Base-by-base conservation (phyloP, 2,113 vertebrate genomes). In the Chinchilla lanigera region DNA sequence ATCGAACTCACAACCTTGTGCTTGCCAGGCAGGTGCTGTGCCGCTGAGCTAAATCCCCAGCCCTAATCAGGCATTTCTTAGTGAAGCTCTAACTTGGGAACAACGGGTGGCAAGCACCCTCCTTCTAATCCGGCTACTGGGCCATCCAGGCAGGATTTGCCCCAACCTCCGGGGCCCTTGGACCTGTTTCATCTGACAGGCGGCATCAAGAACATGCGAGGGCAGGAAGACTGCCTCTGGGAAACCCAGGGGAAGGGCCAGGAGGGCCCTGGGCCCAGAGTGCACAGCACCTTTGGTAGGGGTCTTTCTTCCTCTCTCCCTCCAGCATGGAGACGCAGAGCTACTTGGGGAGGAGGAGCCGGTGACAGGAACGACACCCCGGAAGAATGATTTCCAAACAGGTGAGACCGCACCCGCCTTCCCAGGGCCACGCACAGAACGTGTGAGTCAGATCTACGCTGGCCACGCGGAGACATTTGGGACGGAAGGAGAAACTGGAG, bases 371-470 rank as follows among this genome's bases (percentile, higher is more conserved):
- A 86, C 63, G 41, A 16, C 6, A 71, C 71, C 41, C 38, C 6
- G 19, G 26, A 82, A 84, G 28, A 24, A 52, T 17, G 63, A 65
- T 26, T 13, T 1, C 1, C 20, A 69, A 71, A 44, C 22, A 28
- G 22, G 10, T 7, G 30, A 35, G 10, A 5, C 7, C 8, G 1
- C 7, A 7, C 50, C 5, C 38, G 73, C 7, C 4, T 38, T 33
- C 47, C 14, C 38, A 35, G 3, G 3, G 2, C 41, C 26, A 13
- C 26, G 12, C 38, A 8, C 13, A 38, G 47, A 52, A 54, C 13
- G 3, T 35, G 41, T 9, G 3, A 61, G 16, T 38, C 81, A 54
- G 30, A 33, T 30, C 61, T 38, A 0, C 1, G 20, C 13, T 54
- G 69, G 35, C 30, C 73, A 56, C 35, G 24, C 20, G 71, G 8